Evolutionary conservation across 2,888 invertebrate species (phyloP), one percentile per base, ranked within the genome.

Genomic region (Girardia tigrina): DNA sequence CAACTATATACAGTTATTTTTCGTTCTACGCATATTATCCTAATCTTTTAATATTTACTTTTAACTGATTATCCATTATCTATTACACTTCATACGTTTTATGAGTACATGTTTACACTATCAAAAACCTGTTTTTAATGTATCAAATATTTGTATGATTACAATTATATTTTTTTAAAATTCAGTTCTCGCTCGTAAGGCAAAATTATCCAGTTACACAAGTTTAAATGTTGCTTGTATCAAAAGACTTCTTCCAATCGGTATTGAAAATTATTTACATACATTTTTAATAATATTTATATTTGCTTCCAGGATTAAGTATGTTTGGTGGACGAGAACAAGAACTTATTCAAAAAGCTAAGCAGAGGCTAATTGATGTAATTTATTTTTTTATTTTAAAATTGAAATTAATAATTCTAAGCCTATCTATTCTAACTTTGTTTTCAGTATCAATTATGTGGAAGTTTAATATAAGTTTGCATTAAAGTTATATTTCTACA

Each of bases 321-420:
- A 87, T 98, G 78, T 99, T 99, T 84, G 98, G 97, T 12, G 99
- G 99, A 0, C 87, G 95, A 36, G 98, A 99, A 81, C 94, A 98
- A 83, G 98, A 99, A 85, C 84, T 99, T 78, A 94, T 99, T 0
- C 98, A 99, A 82, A 94, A 97, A 82, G 94, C 95, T 85, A 99
- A 99, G 85, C 97, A 99, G 83, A 89, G 93, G 77, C 94, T 93
- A 85, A 86, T 98, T 71, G 82, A 85, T 79, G 85, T 85, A 78
- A 69, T 78, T 69, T 14, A 29, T 14, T 1, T 6, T 2, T 16
- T 75, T 12, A 16, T 75, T 16, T 75, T 14, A n/a, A 26, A 16
- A n/a, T 75, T 74, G 12, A 16, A 70, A 16, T 16, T 20, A 42
- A 42, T 14, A 42, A n/a, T 42, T 42, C n/a, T n/a, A n/a, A n/a